Evolutionary conservation across 2,113 vertebrate species (phyloP).

Genomic region (Limanda limanda): DNA sequence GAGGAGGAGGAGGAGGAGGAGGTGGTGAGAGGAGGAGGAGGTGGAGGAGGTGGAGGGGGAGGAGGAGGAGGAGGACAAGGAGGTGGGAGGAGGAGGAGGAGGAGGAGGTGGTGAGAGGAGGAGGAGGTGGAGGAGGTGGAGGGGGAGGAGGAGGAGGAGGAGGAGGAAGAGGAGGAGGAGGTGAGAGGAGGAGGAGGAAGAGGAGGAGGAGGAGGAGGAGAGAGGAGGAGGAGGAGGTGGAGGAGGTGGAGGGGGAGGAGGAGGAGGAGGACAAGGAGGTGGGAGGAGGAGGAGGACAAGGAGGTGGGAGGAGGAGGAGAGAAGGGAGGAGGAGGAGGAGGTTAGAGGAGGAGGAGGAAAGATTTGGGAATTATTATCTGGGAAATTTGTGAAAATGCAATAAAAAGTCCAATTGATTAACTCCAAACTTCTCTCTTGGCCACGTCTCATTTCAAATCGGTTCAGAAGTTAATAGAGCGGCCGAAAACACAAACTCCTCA

Average conservation of each 20-base stretch:
- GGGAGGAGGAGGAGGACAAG: slow-evolving; percentile 2
- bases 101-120: not conserved
- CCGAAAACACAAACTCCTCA: too few relatives aligned
- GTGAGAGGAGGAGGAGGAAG: not conserved
- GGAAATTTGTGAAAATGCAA: too few relatives aligned
- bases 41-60: not conserved
- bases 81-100: not conserved
- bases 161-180: not conserved
- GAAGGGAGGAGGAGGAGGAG: not conserved
- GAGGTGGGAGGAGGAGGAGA: not conserved
- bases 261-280: not conserved
- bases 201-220: slow-evolving; percentile 6
- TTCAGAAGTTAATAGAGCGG: too few relatives aligned
- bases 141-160: slow-evolving; percentile 8
- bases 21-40: too few relatives aligned
- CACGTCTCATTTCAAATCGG: too few relatives aligned
- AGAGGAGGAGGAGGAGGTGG: not conserved
- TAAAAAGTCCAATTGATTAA: too few relatives aligned
- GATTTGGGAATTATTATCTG: too few relatives aligned
- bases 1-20: slow-evolving; percentile 1
- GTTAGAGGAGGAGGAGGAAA: slow-evolving; percentile 11
- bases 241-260: not conserved
- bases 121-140: not conserved
- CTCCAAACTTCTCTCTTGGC: too few relatives aligned
- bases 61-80: slow-evolving; percentile 1